These are phyloP conservation scores for Apodemia mormo DNA, from an alignment of 2,888 invertebrate species.

Conservation along the genomic window DNA sequence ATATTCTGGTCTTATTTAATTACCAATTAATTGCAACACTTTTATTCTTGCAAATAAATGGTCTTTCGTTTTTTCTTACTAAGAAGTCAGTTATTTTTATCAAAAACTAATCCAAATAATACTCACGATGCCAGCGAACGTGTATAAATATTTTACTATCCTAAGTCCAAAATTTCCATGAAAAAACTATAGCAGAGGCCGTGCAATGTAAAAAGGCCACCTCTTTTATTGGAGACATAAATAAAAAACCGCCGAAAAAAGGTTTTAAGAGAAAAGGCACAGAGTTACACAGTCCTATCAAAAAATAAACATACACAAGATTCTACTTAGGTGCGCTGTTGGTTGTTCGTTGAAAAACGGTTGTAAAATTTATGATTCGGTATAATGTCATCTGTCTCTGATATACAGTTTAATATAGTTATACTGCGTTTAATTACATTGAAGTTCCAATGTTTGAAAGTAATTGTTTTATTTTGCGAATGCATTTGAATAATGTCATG, in stretches of 20 bases:
- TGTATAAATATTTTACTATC: slow-evolving; percentile 41
- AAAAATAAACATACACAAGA: slow-evolving; percentile 76
- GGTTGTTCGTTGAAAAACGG: slow-evolving; percentile 68
- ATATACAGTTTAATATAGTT: slow-evolving; percentile 9
- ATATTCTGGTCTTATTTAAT: too few relatives aligned
- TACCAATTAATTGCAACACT: too few relatives aligned
- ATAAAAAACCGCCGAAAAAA: slow-evolving; percentile 59
- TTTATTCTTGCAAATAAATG: too few relatives aligned
- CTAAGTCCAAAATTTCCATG: slow-evolving; percentile 58
- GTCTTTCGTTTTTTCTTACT: not conserved
- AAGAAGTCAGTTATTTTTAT: not conserved
- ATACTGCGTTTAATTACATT: slow-evolving; percentile 6
- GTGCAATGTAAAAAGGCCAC: slow-evolving; percentile 59
- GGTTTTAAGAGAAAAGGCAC: slow-evolving; percentile 67
- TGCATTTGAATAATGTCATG: not conserved
- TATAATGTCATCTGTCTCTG: slow-evolving; percentile 55
- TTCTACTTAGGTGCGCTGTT: slow-evolving; percentile 72
- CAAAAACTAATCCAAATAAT: not conserved
- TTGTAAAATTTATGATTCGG: slow-evolving; percentile 78
- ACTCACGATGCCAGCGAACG: not conserved
- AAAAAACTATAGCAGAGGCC: slow-evolving; percentile 64
- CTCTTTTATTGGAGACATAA: slow-evolving; percentile 72
- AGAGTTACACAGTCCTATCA: slow-evolving; percentile 77
- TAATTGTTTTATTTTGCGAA: not conserved
- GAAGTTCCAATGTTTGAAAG: not conserved